Evolutionary conservation across 2,113 vertebrate species (phyloP), one percentile per base, ranked within the genome.

Genomic region (Thinocorus orbignyianus): DNA sequence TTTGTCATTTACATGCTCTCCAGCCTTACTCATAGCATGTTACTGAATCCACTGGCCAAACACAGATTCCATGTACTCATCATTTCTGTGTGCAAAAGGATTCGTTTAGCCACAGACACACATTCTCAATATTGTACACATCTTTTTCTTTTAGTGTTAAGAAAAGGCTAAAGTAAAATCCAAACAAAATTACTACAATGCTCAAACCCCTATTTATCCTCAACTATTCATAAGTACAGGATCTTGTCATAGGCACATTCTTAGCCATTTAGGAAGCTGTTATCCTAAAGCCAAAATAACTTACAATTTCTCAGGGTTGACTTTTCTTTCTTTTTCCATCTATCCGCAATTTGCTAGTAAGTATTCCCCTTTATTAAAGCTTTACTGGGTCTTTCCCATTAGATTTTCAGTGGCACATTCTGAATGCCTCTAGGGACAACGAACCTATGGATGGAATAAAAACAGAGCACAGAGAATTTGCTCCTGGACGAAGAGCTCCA

Each of bases 151-250:
- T 85, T 37, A 79, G 55, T 37, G 35, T 61, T 82, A 94, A 83
- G 60, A 86, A 93, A 77, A 89, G n/a, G 26, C 31, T 82, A 46
- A 91, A 91, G 42, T 68, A 66, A 95, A 95, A 89, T 79, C 33
- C n/a, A 76, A 84, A 79, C 22, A 64, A 81, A 87, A 73, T 76
- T 86, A 79, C 42, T 41, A 57, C 81, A 84, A 57, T 44, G 26
- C 17, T 92, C 35, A 78, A 86, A 81, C 35, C 17, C 15, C 9
- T 76, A 49, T 61, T 85, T 85, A 37, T 82, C 57, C 76, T 61
- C 24, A 65, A 11, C 35, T 81, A 22, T 60, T 23, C 30, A 0
- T 26, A 79, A 64, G 31, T 46, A 78, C 0, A 13, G 6, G 16
- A 66, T 39, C 69, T 84, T 79, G 73, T 52, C 48, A 84, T 9